These are phyloP conservation scores for Lacerta viridis DNA, from an alignment of 2,797 vertebrate genomes.

Conservation along the genomic window DNA sequence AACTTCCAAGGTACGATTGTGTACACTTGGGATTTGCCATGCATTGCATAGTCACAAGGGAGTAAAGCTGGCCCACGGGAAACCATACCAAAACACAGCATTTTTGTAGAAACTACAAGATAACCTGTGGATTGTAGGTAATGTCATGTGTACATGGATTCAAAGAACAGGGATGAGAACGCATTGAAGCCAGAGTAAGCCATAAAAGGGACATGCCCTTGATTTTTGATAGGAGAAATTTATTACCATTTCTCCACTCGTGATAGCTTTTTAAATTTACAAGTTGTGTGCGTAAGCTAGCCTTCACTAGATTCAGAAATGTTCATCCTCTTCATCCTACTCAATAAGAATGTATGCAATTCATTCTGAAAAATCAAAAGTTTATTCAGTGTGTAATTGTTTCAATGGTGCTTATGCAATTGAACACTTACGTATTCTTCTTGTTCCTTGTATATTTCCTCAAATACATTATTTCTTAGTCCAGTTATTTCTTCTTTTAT, in stretches of 20 bases:
- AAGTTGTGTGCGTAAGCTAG: background rate
- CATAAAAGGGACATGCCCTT: too few relatives aligned
- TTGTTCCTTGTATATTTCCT: constrained; percentile 81
- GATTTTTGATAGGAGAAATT: too few relatives aligned
- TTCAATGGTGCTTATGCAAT: constrained; percentile 44
- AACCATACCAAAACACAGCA: too few relatives aligned
- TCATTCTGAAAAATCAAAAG: constrained; percentile 29
- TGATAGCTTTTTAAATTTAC: background rate
- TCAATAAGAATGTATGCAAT: background rate
- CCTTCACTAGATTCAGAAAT: background rate
- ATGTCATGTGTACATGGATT: too few relatives aligned
- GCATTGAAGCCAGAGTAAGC: too few relatives aligned
- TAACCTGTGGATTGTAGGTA: too few relatives aligned
- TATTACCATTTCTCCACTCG: background rate
- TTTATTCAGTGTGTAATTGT: background rate
- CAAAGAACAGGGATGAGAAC: too few relatives aligned
- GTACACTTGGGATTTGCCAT: too few relatives aligned
- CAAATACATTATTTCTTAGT: constrained; percentile 79
- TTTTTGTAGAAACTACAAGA: too few relatives aligned
- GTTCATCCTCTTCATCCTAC: background rate
- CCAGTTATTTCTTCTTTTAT: constrained; percentile 82
- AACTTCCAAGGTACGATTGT: too few relatives aligned
- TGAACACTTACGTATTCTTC: constrained; percentile 84
- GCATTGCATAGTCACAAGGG: too few relatives aligned
- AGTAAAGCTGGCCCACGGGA: too few relatives aligned